Conservation (phyloP, 2,888 invertebrate species). For the Biston stratarius region DNA sequence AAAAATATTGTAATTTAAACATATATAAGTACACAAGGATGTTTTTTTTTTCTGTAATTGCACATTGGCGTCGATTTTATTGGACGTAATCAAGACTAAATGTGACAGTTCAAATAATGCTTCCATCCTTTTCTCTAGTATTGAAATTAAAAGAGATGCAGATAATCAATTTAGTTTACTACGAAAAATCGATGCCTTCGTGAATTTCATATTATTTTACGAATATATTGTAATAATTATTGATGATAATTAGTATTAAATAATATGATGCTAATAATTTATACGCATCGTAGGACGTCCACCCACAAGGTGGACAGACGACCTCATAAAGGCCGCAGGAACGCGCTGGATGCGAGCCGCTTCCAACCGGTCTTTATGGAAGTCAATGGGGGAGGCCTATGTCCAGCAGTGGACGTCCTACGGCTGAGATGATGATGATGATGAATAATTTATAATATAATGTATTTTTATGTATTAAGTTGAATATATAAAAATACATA, state of each 20-base stretch:
- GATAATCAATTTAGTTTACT: background rate
- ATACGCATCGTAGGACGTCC: no score
- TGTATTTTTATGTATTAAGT: conserved; percentile 34
- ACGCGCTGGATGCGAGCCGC: no score
- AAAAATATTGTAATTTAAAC: conserved; percentile 37
- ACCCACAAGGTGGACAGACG: no score
- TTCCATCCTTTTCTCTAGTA: background rate
- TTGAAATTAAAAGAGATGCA: conserved; percentile 1
- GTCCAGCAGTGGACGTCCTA: no score
- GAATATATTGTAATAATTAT: conserved; percentile 21
- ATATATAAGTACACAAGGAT: conserved; percentile 25
- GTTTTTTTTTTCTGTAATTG: conserved; percentile 35
- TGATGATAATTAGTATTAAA: conserved; percentile 16
- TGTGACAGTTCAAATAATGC: background rate
- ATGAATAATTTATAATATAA: conserved; percentile 13
- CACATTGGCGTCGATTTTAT: background rate
- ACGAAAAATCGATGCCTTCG: conserved; percentile 8
- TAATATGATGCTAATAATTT: conserved; percentile 20
- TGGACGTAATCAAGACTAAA: background rate
- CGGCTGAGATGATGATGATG: no score
- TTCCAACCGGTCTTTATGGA: no score
- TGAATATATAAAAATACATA: conserved; percentile 29
- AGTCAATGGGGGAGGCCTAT: no score
- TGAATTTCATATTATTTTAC: conserved; percentile 33
- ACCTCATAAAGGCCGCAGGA: no score